Evolutionary conservation across 2,888 invertebrate genomes (phyloP).

Genomic region (Onthophagus sagittarius): DNA sequence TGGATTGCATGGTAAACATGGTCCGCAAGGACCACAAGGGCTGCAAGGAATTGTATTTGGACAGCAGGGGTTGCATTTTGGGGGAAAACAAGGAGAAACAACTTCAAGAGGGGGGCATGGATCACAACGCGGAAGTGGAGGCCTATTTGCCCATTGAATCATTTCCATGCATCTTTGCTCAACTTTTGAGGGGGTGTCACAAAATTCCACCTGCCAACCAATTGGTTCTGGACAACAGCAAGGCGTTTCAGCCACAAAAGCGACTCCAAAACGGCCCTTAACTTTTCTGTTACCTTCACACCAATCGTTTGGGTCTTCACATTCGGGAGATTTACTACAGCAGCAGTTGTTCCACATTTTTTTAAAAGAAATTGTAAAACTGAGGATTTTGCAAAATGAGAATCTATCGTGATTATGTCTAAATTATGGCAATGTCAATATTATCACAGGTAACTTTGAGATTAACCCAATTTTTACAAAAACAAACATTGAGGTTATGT

Average conservation of each 20-base stretch:
- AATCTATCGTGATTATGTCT: conserved; percentile 15
- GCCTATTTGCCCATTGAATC: conserved; percentile 41
- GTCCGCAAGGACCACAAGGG: conserved; percentile 4
- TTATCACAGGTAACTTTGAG: not conserved
- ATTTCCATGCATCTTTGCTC: conserved; percentile 39
- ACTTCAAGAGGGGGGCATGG: conserved; percentile 28
- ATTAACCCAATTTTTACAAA: too few relatives aligned
- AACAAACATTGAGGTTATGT: not conserved
- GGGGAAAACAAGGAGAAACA: conserved; percentile 22
- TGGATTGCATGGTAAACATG: not conserved
- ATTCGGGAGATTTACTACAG: not conserved
- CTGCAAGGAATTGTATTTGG: conserved; percentile 25
- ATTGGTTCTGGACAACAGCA: conserved; percentile 34
- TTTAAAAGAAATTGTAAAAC: not conserved
- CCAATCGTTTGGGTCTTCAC: not conserved
- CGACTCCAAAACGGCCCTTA: conserved; percentile 43
- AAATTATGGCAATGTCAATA: not conserved
- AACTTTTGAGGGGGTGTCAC: conserved; percentile 41
- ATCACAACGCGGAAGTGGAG: conserved; percentile 32
- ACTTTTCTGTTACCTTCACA: conserved; percentile 24
- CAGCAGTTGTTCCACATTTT: conserved; percentile 16
- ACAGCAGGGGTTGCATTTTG: conserved; percentile 28
- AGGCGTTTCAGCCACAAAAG: conserved; percentile 40
- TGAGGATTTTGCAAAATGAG: not conserved
- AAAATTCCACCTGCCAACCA: conserved; percentile 44